phyloP scores from a whole-genome alignment of 2,888 invertebrate species.

The Leptopterna dolabrata region DNA sequence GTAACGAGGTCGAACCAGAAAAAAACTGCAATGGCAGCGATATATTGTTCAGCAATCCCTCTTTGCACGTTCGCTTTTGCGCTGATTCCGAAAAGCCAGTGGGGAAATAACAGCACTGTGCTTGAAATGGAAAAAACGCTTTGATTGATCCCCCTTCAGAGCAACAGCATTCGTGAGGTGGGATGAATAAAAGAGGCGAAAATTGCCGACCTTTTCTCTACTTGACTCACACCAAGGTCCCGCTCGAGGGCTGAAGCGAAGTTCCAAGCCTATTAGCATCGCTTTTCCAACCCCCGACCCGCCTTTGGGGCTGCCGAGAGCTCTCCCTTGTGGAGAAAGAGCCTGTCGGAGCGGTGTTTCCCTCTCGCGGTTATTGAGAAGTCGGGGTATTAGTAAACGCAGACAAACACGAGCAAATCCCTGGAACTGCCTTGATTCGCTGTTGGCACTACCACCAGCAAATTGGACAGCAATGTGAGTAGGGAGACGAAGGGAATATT shows the following conservation, averaged over 20 bases:
- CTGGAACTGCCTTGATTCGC: no score
- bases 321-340: not conserved
- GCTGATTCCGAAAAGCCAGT: not conserved
- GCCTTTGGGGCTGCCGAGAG: not conserved
- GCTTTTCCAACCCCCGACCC: not conserved
- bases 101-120: not conserved
- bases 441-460: no score
- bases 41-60: not conserved
- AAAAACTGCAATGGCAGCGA: not conserved
- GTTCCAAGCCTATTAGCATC: not conserved
- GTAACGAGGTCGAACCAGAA: not conserved
- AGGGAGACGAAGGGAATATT: no score
- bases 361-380: no score
- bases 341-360: not conserved
- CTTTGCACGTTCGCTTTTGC: not conserved
- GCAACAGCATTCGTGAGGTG: not conserved
- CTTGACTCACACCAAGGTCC: not conserved
- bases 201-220: not conserved
- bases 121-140: not conserved
- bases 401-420: no score
- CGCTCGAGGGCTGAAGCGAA: not conserved
- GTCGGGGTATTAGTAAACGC: no score
- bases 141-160: not conserved
- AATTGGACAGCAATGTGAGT: no score
- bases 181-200: not conserved